phyloP scores from a whole-genome alignment of 2,797 vertebrate species.

The Champsocephalus gunnari region DNA sequence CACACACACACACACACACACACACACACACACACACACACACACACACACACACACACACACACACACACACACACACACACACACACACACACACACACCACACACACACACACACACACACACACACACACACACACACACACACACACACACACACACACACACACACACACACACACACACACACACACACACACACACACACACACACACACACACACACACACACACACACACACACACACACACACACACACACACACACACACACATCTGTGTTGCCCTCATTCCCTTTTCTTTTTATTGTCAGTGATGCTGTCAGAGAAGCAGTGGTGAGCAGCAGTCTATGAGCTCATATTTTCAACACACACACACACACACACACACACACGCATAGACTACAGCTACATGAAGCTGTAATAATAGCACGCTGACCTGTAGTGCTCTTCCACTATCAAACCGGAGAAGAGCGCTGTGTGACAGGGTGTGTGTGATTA shows the following conservation, averaged over 20 bases:
- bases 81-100: too few species aligned
- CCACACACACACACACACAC: neutral
- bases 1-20: neutral
- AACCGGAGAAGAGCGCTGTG: constrained; percentile 53
- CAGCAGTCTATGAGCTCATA: constrained; percentile 44
- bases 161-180: neutral
- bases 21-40: neutral
- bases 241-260: neutral
- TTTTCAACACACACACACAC: constrained; percentile 31
- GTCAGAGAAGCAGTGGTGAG: constrained; percentile 53
- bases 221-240: neutral
- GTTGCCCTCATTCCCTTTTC: constrained; percentile 23
- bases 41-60: neutral
- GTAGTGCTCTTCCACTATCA: constrained; percentile 39
- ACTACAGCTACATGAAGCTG: constrained; percentile 46
- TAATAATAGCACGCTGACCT: constrained; percentile 68
- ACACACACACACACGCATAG: neutral
- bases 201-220: neutral
- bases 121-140: constrained; percentile 7
- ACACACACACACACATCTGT: constrained; percentile 26
- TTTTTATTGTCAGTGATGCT: constrained; percentile 58
- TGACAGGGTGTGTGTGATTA: constrained; percentile 44
- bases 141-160: neutral
- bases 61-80: constrained; percentile 5
- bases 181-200: neutral